Evolutionary conservation across 1,140 invertebrate genomes (phyloP), one percentile per base, ranked within the genome.

Genomic region (Drosophila tsacasi): DNA sequence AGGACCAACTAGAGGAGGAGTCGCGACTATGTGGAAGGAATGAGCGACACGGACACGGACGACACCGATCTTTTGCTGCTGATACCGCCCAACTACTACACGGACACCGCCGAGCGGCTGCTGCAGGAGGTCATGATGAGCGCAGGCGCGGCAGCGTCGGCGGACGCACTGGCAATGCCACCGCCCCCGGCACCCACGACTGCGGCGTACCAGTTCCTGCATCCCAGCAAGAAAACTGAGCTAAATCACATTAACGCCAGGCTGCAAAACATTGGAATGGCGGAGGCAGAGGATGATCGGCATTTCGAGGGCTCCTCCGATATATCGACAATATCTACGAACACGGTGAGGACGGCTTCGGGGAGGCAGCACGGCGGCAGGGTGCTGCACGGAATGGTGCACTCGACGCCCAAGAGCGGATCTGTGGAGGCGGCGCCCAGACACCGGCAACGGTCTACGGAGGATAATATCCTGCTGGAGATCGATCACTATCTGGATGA

Each of bases 21-120:
- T 8, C 37, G 57, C 19, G 12, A 55, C 23, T 39, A 81, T 86
- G 69, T 55, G 55, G 40, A 27, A 94, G 94, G 94, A 90, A 97
- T 97, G 96, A 97, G 96, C 95, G 96, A 97, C 91, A 90, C 96
- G 17, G 85, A 90, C 50, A 95, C 96, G 64, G 96, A 97, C 94
- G 96, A 97, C 93, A 97, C 96, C 6, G 96, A 97, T 93, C 94
- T 96, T 78, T 93, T 97, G 65, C 91, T 97, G 71, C 93, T 96
- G 65, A 96, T 97, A 91, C 96, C 96, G 58, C 96, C 96, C 12
- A 95, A 96, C 93, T 95, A 96, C 39, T 92, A 39, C 93, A 95
- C 37, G 92, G 93, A 71, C 7, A 64, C 78, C 1, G 83, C 72
- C 13, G 66, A 74, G 27, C 64, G 73, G n/a, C 39, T 66, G 37